Evolutionary conservation across 2,888 invertebrate species (phyloP).

Genomic region (Nudaria mundana): DNA sequence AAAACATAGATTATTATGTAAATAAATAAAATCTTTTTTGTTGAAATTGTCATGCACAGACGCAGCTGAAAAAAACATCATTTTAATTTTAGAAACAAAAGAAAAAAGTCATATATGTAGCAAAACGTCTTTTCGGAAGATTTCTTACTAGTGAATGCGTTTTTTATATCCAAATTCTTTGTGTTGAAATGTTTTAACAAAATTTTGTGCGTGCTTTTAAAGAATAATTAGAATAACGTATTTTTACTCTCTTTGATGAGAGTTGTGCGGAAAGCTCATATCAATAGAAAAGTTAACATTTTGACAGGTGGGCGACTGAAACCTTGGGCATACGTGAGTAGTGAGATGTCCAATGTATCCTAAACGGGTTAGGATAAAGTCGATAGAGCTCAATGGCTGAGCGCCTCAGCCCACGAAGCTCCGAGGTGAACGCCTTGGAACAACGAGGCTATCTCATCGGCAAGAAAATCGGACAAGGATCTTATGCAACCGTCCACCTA

Average conservation of each 20-base stretch:
- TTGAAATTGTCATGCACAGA: constrained; percentile 35
- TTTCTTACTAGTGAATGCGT: constrained; percentile 73
- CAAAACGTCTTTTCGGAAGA: constrained; percentile 75
- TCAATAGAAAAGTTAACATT: constrained; percentile 53
- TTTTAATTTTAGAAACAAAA: constrained; percentile 77
- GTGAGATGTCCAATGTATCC: constrained; percentile 81
- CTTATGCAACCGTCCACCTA: constrained; percentile 94
- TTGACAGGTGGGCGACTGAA: constrained; percentile 68
- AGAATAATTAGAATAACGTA: constrained; percentile 47
- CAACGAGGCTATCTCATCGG: constrained; percentile 92
- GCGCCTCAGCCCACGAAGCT: constrained; percentile 88
- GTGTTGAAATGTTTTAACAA: constrained; percentile 78
- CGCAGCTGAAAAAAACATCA: constrained; percentile 44
- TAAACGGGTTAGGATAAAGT: constrained; percentile 80
- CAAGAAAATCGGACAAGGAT: constrained; percentile 94
- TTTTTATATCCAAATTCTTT: constrained; percentile 81
- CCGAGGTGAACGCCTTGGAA: constrained; percentile 92
- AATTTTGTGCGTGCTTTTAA: constrained; percentile 72
- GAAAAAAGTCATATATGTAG: constrained; percentile 76
- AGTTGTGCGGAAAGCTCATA: constrained; percentile 62
- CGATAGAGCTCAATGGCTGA: constrained; percentile 84
- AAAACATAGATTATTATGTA: constrained; percentile 1
- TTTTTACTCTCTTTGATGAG: constrained; percentile 69
- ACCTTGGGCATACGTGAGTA: constrained; percentile 68
- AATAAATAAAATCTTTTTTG: constrained; percentile 23